phyloP scores from a whole-genome alignment of 2,797 vertebrate species.

The Pygocentrus nattereri region DNA sequence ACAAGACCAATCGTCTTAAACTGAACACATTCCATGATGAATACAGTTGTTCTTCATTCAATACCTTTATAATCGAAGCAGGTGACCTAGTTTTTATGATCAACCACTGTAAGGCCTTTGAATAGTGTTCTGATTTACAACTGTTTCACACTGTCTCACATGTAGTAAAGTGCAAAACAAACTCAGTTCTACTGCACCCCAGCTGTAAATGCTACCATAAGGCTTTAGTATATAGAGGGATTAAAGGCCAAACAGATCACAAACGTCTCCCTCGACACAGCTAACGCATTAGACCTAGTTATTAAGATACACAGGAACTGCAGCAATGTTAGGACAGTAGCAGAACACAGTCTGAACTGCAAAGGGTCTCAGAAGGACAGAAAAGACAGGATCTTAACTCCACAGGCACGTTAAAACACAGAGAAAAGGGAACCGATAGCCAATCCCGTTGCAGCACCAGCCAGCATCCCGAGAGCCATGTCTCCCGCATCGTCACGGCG shows the following conservation, averaged over 20 bases:
- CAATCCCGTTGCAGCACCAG: constrained; percentile 93
- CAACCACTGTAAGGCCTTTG: neutral
- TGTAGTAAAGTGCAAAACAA: neutral
- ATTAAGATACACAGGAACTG: constrained; percentile 28
- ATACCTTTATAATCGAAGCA: constrained; percentile 2
- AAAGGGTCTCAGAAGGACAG: constrained; percentile 1
- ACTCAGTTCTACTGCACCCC: neutral
- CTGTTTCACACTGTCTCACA: neutral
- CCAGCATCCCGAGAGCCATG: constrained; percentile 90
- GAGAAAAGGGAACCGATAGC: constrained; percentile 94
- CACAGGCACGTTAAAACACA: constrained; percentile 83
- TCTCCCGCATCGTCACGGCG: constrained; percentile 87
- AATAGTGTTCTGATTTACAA: constrained; percentile 2
- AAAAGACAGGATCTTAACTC: neutral
- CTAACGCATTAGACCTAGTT: constrained; percentile 28
- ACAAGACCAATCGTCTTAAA: neutral
- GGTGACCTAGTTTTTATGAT: neutral
- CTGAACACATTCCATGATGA: neutral
- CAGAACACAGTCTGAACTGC: constrained; percentile 22
- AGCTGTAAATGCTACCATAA: constrained; percentile 28
- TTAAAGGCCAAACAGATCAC: constrained; percentile 9
- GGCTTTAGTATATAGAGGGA: constrained; percentile 28
- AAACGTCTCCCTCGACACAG: neutral
- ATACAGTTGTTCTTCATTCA: constrained; percentile 4
- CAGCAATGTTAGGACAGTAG: constrained; percentile 42